Base-by-base conservation (phyloP, 2,888 invertebrate species). In the Diaprepes abbreviatus region DNA sequence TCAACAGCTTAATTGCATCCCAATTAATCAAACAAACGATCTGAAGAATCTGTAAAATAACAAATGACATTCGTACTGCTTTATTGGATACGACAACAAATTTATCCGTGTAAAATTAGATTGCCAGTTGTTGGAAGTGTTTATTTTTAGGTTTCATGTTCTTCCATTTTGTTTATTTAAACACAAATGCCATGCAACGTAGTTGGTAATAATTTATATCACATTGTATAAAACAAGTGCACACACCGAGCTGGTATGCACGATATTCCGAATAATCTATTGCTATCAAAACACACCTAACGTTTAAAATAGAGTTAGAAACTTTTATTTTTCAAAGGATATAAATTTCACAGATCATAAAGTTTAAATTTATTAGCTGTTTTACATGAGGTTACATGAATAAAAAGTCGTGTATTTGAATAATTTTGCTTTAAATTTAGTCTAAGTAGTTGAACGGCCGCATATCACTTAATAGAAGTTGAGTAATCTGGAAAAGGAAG, bases 41-140 rank as follows among this genome's bases (percentile, higher is more conserved):
- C 54, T 24, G 16, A 43, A 12, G 62, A 63, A 68, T 57, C 62
- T 50, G 24, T n/a, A 63, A 68, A 68, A 68, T 68, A 68, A 68
- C 50, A 17, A 58, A 63, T 65, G 65, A 70, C 60, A 70, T 36
- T 45, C 33, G 60, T 59, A 65, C 55, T 36, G 70, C 45, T 35
- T 70, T 70, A 70, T 70, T 54, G 65, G 65, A 70, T 59, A 70
- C 50, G 60, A 64, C 65, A 70, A 70, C 65, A 64, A 70, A 70
- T 70, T 70, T 70, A 65, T 70, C 60, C 65, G 31, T 65, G 70
- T 70, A 63, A 68, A 68, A 63, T 68, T 68, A 68, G 62, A 68
- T 60, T 24, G 60, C 45, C 31, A 43, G 60, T 60, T 45, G 45
- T 19, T 54, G 28, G 31, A 54, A 54, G 17, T 50, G 52, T 54